phyloP scores from a whole-genome alignment of 2,797 vertebrate genomes.

The Smutsia gigantea region DNA sequence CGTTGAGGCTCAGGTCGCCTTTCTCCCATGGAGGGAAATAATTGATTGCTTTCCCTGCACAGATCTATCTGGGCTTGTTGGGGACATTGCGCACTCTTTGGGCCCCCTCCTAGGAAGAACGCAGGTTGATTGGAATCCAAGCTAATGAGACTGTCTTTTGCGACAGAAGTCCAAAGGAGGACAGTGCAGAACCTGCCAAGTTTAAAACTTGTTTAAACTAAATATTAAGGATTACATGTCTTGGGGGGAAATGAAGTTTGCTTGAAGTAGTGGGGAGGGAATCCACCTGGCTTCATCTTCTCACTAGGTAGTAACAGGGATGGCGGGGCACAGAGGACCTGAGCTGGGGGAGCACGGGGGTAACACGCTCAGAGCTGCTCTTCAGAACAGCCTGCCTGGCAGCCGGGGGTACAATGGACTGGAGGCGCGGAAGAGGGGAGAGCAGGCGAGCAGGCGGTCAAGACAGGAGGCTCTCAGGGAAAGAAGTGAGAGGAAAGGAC shows the following conservation, averaged over 20 bases:
- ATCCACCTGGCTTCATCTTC: background rate
- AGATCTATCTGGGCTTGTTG: background rate
- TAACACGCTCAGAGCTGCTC: background rate
- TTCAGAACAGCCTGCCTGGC: background rate
- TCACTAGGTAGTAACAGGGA: background rate
- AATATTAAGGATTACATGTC: background rate
- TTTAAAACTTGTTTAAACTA: background rate
- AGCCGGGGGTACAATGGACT: rapidly evolving
- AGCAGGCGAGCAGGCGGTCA: background rate
- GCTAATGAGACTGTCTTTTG: background rate
- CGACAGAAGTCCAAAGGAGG: background rate
- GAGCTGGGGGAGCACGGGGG: background rate
- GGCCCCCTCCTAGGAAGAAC: background rate
- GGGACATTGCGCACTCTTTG: background rate
- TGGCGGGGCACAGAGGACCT: background rate
- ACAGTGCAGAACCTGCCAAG: background rate
- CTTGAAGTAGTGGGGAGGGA: background rate
- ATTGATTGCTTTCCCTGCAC: background rate
- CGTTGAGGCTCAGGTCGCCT: background rate
- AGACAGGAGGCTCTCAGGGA: background rate
- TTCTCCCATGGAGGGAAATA: background rate
- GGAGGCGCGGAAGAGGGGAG: background rate
- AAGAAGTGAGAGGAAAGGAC: background rate
- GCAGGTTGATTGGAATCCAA: background rate
- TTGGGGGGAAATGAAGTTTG: background rate